Base-by-base conservation (phyloP, 2,113 vertebrate species). In the Plectropomus leopardus region DNA sequence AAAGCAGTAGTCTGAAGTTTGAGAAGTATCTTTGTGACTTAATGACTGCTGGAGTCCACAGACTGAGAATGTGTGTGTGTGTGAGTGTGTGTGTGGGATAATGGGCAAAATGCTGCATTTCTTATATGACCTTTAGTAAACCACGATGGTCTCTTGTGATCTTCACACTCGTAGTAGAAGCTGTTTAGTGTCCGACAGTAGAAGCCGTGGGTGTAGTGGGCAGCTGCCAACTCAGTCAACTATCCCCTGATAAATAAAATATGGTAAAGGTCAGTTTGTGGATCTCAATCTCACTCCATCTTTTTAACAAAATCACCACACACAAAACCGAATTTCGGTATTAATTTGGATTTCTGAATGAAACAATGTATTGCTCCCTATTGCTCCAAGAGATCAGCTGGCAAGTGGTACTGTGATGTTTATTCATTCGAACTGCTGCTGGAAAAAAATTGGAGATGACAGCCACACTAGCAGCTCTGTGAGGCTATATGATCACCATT, bases 171-270 rank as follows among this genome's bases (percentile, higher is more conserved):
- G 19, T 11, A 23, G 13, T 7, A n/a, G 11, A 63, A 7, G 26
- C 21, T 55, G 50, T 34, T 44, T 7, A 19, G 36, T 44, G 24
- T 45, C 47, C 13, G 3, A 23, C 48, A 45, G 36, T 54, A 3
- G 15, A 65, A 4, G 45, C 24, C 1, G 47, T 42, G 47, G 48
- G 21, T 40, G 45, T 40, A 53, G 17, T 42, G 72, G 34, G 19
- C 59, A 30, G 23, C 47, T 74, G 59, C 59, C 48, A 44, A 30
- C 59, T 44, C 59, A n/a, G 23, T 74, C 34, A n/a, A 17, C 34
- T 3, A 40, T 53, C 32, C 58, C 32, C n/a, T 30, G 44, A 50
- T 24, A 7, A 32, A 34, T 17, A 28, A 23, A 44, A 28, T 2
- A 34, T 19, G 21, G 8, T 15, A 3, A 13, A 19, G 30, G 44